Percentiles rank a stretch among this genome's conserved stretches.
These are phyloP conservation scores for Lycodopsis pacificus DNA, from an alignment of 2,797 vertebrate genomes.

Conservation along the genomic window DNA sequence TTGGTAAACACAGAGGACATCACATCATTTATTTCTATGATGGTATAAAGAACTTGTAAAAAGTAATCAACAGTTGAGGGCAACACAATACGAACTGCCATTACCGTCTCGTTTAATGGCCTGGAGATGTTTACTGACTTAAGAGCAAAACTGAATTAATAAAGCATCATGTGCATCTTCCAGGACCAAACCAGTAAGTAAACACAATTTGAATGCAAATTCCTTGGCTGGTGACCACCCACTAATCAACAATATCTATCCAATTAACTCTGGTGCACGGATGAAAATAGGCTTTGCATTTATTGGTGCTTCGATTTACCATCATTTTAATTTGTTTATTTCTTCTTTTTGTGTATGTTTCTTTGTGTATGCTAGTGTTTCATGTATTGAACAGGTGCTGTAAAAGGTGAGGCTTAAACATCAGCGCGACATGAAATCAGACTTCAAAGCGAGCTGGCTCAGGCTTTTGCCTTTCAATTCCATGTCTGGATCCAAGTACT, in stretches of 20 bases:
- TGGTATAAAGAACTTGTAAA: conserved; percentile 36
- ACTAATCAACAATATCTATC: conserved; percentile 45
- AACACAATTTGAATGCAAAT: conserved; percentile 60
- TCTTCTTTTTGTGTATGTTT: conserved; percentile 16
- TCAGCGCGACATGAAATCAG: conserved; percentile 51
- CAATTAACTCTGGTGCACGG: conserved; percentile 14
- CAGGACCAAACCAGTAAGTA: conserved; percentile 38
- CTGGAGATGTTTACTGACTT: conserved; percentile 54
- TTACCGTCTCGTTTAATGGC: conserved; percentile 43
- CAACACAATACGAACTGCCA: conserved; percentile 49
- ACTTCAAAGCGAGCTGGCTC: conserved; percentile 54
- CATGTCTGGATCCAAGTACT: conserved; percentile 45
- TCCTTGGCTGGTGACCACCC: conserved; percentile 43
- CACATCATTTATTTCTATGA: conserved; percentile 17
- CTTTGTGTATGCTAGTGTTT: conserved; percentile 11
- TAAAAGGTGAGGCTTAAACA: conserved; percentile 45
- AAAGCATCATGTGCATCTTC: conserved; percentile 45
- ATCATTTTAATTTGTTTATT: neutral
- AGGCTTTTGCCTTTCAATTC: conserved; percentile 29
- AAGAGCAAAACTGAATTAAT: conserved; percentile 57
- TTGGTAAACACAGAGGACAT: conserved; percentile 7
- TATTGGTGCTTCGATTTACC: conserved; percentile 1
- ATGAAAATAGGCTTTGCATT: conserved; percentile 29
- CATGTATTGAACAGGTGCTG: conserved; percentile 31
- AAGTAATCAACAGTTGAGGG: conserved; percentile 51